phyloP scores from a whole-genome alignment of 2,113 vertebrate species.

The Lamprologus tigripictilis region DNA sequence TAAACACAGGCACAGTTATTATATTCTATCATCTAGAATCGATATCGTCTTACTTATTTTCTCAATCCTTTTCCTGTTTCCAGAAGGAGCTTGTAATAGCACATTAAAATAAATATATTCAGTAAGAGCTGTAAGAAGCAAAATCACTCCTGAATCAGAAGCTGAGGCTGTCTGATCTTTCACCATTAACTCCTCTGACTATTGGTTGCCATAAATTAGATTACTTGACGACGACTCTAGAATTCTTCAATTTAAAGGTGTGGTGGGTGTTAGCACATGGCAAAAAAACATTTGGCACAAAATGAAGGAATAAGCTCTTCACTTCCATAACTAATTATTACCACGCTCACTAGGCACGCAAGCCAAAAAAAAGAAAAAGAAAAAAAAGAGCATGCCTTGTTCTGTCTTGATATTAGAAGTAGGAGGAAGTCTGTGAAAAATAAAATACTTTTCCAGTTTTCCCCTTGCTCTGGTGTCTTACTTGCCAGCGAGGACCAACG shows the following conservation, averaged over 20 bases:
- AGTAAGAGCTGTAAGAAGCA: not conserved
- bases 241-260: conserved; percentile 4
- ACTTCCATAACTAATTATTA: conserved; percentile 27
- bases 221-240: not conserved
- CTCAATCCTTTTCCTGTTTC: not conserved
- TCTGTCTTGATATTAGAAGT: not conserved
- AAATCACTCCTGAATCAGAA: not conserved
- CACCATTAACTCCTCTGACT: not conserved
- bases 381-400: conserved; percentile 11
- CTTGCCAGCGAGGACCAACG: not conserved
- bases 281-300: conserved; percentile 14
- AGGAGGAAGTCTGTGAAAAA: not conserved
- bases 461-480: not conserved
- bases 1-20: not conserved
- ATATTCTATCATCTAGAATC: not conserved
- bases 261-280: not conserved
- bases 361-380: not conserved
- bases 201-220: not conserved
- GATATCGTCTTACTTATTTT: not conserved
- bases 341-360: not conserved
- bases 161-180: not conserved
- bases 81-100: not conserved
- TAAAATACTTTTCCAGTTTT: not conserved
- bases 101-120: not conserved
- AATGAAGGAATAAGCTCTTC: not conserved